These are phyloP conservation scores for Lutraria rhynchaena DNA, from an alignment of 1,140 invertebrate species.

Conservation along the genomic window DNA sequence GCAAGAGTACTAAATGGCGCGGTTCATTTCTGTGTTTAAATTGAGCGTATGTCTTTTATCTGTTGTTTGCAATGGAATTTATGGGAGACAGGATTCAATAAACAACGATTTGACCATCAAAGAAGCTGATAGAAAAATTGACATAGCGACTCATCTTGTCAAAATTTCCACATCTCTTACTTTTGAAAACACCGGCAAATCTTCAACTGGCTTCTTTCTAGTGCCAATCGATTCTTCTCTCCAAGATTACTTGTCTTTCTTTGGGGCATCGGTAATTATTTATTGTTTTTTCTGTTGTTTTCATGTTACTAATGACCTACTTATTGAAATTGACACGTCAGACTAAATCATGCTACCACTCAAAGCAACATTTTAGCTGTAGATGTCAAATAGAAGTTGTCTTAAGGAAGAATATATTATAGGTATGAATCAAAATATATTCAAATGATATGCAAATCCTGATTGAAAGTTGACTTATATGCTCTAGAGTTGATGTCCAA, in stretches of 20 bases:
- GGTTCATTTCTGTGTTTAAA: neutral
- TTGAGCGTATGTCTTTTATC: slow-evolving; percentile 44
- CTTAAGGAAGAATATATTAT: too few relatives aligned
- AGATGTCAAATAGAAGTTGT: too few relatives aligned
- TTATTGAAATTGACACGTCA: neutral
- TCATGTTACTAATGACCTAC: too few relatives aligned
- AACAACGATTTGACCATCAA: slow-evolving; percentile 85
- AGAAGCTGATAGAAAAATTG: slow-evolving; percentile 93
- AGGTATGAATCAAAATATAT: too few relatives aligned
- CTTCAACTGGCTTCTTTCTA: slow-evolving; percentile 87
- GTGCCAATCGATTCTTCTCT: slow-evolving; percentile 87
- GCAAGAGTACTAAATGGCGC: neutral
- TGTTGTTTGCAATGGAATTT: slow-evolving; percentile 60
- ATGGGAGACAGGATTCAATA: slow-evolving; percentile 70
- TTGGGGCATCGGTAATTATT: slow-evolving; percentile 85
- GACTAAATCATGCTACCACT: neutral
- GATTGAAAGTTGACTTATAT: too few relatives aligned
- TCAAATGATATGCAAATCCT: too few relatives aligned
- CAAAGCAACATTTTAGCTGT: neutral
- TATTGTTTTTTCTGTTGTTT: too few relatives aligned
- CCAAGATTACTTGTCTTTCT: slow-evolving; percentile 88
- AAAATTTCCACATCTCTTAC: slow-evolving; percentile 91
- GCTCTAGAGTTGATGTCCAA: too few relatives aligned
- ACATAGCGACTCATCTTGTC: slow-evolving; percentile 93
- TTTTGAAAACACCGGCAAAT: slow-evolving; percentile 91